Conservation (phyloP, 2,888 invertebrate species). For the Athetis lepigone region DNA sequence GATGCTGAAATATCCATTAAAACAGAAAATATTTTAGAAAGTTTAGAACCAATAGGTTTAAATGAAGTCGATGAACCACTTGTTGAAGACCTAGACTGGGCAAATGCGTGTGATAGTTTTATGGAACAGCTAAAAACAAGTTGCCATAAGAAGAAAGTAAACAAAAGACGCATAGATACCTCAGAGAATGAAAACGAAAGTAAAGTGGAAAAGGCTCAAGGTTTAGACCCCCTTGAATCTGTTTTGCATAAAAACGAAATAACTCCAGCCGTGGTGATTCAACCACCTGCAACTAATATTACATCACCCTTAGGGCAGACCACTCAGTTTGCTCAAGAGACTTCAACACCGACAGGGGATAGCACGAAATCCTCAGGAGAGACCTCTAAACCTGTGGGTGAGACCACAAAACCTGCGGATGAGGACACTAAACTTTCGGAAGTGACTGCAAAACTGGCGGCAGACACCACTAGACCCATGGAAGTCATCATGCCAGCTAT, state of each 20-base stretch:
- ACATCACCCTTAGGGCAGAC: slow-evolving; percentile 23
- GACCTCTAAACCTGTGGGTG: not conserved
- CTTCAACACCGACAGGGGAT: not conserved
- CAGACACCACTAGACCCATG: not conserved
- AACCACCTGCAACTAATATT: not conserved
- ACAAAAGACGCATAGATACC: slow-evolving; percentile 86
- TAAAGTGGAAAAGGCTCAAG: slow-evolving; percentile 60
- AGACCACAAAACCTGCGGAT: slow-evolving; percentile 4
- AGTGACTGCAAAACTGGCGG: slow-evolving; percentile 19
- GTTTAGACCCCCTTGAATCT: slow-evolving; percentile 35
- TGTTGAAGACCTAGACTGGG: slow-evolving; percentile 91
- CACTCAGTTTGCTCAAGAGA: too few relatives aligned
- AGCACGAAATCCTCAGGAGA: not conserved
- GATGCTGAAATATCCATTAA: slow-evolving; percentile 87
- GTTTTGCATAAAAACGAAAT: slow-evolving; percentile 51
- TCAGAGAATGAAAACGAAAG: slow-evolving; percentile 72
- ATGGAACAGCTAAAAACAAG: slow-evolving; percentile 93
- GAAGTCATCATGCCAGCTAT: slow-evolving; percentile 44
- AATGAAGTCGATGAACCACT: slow-evolving; percentile 50
- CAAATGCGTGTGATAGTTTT: slow-evolving; percentile 94
- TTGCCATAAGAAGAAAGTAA: slow-evolving; percentile 89
- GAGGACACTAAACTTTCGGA: not conserved
- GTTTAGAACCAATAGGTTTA: slow-evolving; percentile 64
- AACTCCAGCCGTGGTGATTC: slow-evolving; percentile 41
- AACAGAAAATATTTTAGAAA: slow-evolving; percentile 77